A percentile compares a stretch with the other conserved stretches of the same genome.
phyloP scores from a whole-genome alignment of 1,140 invertebrate species.

The Drosophila pachea region DNA sequence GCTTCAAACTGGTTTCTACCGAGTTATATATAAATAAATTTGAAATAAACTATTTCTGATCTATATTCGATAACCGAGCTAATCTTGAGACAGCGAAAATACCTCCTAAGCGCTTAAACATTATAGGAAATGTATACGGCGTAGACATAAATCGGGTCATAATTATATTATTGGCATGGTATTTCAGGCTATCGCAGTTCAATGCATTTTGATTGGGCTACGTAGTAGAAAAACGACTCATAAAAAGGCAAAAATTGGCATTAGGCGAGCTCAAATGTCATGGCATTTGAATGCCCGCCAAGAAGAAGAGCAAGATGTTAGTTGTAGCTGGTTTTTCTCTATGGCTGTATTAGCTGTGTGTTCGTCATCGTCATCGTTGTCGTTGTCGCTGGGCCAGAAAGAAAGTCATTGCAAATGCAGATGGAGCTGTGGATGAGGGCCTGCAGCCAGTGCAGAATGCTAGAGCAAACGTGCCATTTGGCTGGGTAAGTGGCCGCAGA shows the following conservation, averaged over 20 bases:
- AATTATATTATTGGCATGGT: too few relatives aligned
- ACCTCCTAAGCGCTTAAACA: too few relatives aligned
- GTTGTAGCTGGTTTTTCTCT: slow-evolving; percentile 6
- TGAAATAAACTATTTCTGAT: slow-evolving; percentile 11
- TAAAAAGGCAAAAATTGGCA: slow-evolving; percentile 64
- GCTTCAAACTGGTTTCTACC: slow-evolving; percentile 46
- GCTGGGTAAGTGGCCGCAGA: slow-evolving; percentile 19
- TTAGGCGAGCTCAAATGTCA: slow-evolving; percentile 62
- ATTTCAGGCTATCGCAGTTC: too few relatives aligned
- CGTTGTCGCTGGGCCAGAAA: slow-evolving; percentile 8
- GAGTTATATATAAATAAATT: not conserved
- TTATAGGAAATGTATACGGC: too few relatives aligned
- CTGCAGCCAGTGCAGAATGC: slow-evolving; percentile 5
- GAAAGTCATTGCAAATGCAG: slow-evolving; percentile 28
- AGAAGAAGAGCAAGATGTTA: slow-evolving; percentile 14
- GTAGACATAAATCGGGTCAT: too few relatives aligned
- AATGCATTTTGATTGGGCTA: too few relatives aligned
- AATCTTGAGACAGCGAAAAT: too few relatives aligned
- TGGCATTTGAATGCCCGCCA: slow-evolving; percentile 52
- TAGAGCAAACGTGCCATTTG: slow-evolving; percentile 59
- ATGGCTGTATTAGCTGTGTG: not conserved
- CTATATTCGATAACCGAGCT: not conserved
- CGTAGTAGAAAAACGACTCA: slow-evolving; percentile 7
- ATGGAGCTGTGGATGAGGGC: not conserved
- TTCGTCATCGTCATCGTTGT: not conserved